Conservation (phyloP, 1,140 invertebrate species). For the Drosophila kurseongensis region DNA sequence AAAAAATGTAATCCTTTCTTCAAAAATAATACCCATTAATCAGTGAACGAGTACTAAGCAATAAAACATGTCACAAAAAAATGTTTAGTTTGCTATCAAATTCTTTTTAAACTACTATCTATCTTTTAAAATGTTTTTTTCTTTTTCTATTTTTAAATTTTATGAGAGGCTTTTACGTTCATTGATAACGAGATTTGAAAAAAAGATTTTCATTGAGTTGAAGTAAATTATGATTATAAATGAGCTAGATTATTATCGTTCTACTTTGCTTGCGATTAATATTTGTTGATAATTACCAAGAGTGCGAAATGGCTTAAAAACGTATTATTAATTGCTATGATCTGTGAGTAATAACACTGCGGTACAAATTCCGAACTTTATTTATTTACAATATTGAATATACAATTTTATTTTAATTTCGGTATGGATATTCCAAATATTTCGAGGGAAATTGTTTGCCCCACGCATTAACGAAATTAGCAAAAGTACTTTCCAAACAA, state of each 20-base stretch:
- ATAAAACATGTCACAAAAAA: background rate
- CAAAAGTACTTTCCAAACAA: too few relatives aligned
- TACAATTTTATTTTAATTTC: too few relatives aligned
- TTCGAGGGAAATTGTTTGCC: too few relatives aligned
- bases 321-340: too few relatives aligned
- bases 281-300: background rate
- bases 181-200: slow-evolving; percentile 18
- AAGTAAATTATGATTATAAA: slow-evolving; percentile 27
- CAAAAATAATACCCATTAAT: background rate
- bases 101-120: background rate
- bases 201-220: slow-evolving; percentile 27
- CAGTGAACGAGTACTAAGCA: background rate
- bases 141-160: background rate
- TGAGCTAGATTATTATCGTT: slow-evolving; percentile 15
- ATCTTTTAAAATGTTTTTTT: background rate
- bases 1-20: background rate
- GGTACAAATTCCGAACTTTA: too few relatives aligned
- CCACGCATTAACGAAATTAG: too few relatives aligned
- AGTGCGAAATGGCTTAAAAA: background rate
- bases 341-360: too few relatives aligned
- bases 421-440: too few relatives aligned
- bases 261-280: background rate
- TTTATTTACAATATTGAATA: too few relatives aligned
- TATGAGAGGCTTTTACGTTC: background rate
- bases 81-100: background rate